A percentile compares a stretch with the other conserved stretches of the same genome.
Evolutionary conservation across 53 echinoderm and acorn worm genomes (phyloP).

Genomic region (Crossaster papposus): DNA sequence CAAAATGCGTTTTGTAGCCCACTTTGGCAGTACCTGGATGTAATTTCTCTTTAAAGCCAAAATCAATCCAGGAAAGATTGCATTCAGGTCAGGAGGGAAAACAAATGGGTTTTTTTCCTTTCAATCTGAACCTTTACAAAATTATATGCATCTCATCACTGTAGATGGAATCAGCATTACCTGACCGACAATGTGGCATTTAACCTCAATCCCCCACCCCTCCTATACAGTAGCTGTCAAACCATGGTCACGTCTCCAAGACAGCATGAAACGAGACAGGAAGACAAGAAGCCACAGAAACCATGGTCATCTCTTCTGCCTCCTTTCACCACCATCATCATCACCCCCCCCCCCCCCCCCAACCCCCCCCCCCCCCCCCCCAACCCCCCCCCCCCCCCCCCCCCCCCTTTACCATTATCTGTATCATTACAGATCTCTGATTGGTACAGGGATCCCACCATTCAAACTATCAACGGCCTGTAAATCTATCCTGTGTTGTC

Average conservation of each 20-base stretch:
- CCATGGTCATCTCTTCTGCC: neutral
- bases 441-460: conserved; percentile 27
- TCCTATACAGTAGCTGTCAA: too few species aligned
- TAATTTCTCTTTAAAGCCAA: too few species aligned
- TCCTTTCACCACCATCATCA: too few species aligned
- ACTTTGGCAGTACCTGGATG: too few species aligned
- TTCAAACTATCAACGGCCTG: conserved; percentile 46
- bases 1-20: too few species aligned
- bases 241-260: neutral
- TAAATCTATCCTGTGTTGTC: conserved; percentile 53
- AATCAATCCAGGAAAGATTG: too few species aligned
- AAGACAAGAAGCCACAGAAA: neutral
- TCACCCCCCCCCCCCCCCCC: conserved; percentile 9
- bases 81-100: too few species aligned
- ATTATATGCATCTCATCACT: too few species aligned
- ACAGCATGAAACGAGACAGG: neutral
- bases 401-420: conserved; percentile 6
- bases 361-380: conserved; percentile 1
- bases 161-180: too few species aligned
- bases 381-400: conserved; percentile 2
- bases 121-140: too few species aligned
- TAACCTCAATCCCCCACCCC: neutral
- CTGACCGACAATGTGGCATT: neutral
- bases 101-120: too few species aligned
- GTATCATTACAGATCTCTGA: conserved; percentile 30